Conservation (phyloP, 2,888 invertebrate species). For the Mesochorus sp. region DNA sequence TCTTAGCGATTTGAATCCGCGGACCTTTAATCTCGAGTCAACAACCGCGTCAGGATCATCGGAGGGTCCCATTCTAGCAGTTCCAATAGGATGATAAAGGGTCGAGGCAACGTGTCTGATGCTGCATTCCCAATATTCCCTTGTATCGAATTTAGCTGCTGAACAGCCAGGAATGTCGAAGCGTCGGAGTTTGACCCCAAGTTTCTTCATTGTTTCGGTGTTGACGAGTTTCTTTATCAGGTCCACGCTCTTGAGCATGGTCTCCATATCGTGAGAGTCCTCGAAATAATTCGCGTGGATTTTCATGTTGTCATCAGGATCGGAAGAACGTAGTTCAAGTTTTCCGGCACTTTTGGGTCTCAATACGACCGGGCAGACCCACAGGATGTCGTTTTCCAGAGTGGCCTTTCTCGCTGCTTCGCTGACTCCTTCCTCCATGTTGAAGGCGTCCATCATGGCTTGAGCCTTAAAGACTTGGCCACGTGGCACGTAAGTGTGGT, state of each 20-base stretch:
- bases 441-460: constrained; percentile 45
- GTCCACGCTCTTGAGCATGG: constrained; percentile 74
- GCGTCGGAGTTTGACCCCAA: constrained; percentile 63
- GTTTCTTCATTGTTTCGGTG: constrained; percentile 69
- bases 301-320: constrained; percentile 83
- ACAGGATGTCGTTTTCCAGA: constrained; percentile 68
- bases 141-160: constrained; percentile 67
- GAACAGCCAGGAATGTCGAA: constrained; percentile 73
- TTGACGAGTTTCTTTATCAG: constrained; percentile 69
- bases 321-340: constrained; percentile 81
- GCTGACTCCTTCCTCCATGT: constrained; percentile 65
- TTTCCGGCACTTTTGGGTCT: constrained; percentile 82
- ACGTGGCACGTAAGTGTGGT: constrained; percentile 82
- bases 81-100: constrained; percentile 85
- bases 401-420: constrained; percentile 69
- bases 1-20: constrained; percentile 83
- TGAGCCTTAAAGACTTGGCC: constrained; percentile 49
- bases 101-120: constrained; percentile 84
- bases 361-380: constrained; percentile 76
- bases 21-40: constrained; percentile 84
- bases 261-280: constrained; percentile 80
- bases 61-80: constrained; percentile 85
- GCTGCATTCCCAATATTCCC: constrained; percentile 82
- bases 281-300: constrained; percentile 84
- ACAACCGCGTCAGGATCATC: constrained; percentile 83